Evolutionary conservation across 2,113 vertebrate genomes (phyloP), one percentile per base, ranked within the genome.

Genomic region (Geococcyx californianus): DNA sequence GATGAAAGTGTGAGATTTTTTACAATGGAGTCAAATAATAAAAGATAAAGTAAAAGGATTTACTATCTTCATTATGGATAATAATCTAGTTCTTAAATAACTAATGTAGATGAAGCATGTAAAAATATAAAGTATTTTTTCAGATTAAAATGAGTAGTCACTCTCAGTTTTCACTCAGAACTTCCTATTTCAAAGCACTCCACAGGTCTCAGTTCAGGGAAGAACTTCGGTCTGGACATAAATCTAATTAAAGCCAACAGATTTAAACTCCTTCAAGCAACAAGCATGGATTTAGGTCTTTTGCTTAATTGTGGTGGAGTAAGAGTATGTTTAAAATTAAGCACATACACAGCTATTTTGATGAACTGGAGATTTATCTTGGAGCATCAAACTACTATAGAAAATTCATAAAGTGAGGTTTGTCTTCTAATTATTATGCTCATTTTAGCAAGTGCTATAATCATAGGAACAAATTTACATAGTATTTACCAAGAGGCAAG

Each of bases 391-490:
- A 86, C 83, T 96, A 16, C 92, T 84, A 92, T 81, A 93, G 94
- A 96, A 96, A 97, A 96, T 97, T 95, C 93, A 97, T 97, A 96
- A 96, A 89, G 85, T 60, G 47, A 88, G 93, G 88, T 85, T 96
- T 96, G 92, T 64, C 85, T 96, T 90, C 64, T 96, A 96, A 95
- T 96, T 97, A 96, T 89, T 88, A 51, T 59, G 45, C 76, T 94
- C 92, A 89, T 92, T 94, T 96, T 77, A 96, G 83, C 90, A 96
- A 93, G 56, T 93, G 66, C 86, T 97, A 34, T 96, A 96, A 96
- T 97, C 93, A 87, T 68, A 89, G 74, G 91, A 95, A 96, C 95
- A 96, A 96, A 96, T 97, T 95, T 97, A 87, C 94, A 97, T 94
- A 96, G 76, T 78, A 84, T 78, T 96, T 95, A 96, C 86, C 44